A percentile compares a stretch with the other conserved stretches of the same genome.
phyloP scores from a whole-genome alignment of 2,797 vertebrate genomes.

The Spondyliosoma cantharus region DNA sequence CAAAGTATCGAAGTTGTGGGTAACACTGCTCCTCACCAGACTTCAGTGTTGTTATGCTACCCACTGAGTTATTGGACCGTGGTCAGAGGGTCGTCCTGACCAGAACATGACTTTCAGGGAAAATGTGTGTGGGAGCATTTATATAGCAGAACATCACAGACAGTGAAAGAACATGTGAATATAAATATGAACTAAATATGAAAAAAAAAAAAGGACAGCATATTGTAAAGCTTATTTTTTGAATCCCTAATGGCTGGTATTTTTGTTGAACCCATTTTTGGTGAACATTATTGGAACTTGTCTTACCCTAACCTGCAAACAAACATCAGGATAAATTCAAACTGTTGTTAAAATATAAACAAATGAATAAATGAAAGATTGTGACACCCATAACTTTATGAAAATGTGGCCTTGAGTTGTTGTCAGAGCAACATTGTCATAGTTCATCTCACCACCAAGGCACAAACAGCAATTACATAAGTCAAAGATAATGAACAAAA shows the following conservation, averaged over 20 bases:
- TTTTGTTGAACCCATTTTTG: not conserved
- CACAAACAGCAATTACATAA: not conserved
- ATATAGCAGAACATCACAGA: not conserved
- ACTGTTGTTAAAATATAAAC: too few relatives aligned
- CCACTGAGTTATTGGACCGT: constrained; percentile 39
- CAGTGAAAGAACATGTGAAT: not conserved
- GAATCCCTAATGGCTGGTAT: too few relatives aligned
- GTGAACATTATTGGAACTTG: too few relatives aligned
- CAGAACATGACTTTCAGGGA: constrained; percentile 41
- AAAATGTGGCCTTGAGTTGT: not conserved
- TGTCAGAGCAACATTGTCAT: not conserved
- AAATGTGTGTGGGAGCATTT: constrained; percentile 14
- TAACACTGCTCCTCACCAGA: too few relatives aligned
- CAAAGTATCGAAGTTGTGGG: too few relatives aligned
- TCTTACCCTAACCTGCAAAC: too few relatives aligned
- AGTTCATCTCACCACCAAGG: not conserved
- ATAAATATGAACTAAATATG: too few relatives aligned
- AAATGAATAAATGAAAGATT: too few relatives aligned
- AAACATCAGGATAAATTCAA: too few relatives aligned
- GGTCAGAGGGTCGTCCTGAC: constrained; percentile 35
- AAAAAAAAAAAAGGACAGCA: not conserved
- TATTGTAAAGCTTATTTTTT: not conserved
- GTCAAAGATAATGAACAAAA: not conserved
- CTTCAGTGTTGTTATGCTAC: not conserved
- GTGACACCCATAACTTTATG: not conserved